Conservation (phyloP, 2,797 vertebrate species). For the Odontamblyopus rebecca region DNA sequence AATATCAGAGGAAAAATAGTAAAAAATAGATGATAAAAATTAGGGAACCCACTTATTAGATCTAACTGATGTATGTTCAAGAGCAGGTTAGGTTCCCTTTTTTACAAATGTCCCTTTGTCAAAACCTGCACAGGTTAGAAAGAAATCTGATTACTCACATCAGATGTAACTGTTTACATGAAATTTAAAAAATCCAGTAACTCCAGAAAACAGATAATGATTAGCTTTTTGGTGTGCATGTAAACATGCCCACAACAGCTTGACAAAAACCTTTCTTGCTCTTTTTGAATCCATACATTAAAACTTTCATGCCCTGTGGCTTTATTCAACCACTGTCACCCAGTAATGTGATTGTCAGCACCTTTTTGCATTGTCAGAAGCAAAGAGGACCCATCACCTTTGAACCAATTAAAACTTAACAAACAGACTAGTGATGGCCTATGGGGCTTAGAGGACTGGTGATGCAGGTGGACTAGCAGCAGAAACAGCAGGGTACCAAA, state of each 20-base stretch:
- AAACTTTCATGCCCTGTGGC: constrained; percentile 1
- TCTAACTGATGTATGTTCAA: no score
- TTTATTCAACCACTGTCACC: not conserved
- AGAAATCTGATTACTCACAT: no score
- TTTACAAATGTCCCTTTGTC: no score
- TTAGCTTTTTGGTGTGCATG: no score
- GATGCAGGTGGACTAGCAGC: constrained; percentile 1
- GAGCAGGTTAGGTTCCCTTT: no score
- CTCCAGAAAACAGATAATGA: no score
- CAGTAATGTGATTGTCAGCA: not conserved
- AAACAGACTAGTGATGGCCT: not conserved
- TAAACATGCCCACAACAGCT: not conserved
- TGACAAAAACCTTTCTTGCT: not conserved
- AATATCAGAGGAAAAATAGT: not conserved
- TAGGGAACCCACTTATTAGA: no score
- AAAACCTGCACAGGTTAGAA: no score
- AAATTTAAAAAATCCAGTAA: no score
- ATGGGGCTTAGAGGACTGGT: not conserved
- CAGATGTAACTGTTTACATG: no score
- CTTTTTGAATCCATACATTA: not conserved
- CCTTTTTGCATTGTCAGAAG: not conserved
- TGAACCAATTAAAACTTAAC: not conserved
- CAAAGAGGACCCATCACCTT: not conserved
- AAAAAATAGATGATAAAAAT: no score
- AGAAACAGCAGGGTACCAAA: not conserved